A percentile compares a stretch with the other conserved stretches of the same genome.
Evolutionary conservation across 1,140 invertebrate genomes (phyloP).

Genomic region (Ooceraea biroi): DNA sequence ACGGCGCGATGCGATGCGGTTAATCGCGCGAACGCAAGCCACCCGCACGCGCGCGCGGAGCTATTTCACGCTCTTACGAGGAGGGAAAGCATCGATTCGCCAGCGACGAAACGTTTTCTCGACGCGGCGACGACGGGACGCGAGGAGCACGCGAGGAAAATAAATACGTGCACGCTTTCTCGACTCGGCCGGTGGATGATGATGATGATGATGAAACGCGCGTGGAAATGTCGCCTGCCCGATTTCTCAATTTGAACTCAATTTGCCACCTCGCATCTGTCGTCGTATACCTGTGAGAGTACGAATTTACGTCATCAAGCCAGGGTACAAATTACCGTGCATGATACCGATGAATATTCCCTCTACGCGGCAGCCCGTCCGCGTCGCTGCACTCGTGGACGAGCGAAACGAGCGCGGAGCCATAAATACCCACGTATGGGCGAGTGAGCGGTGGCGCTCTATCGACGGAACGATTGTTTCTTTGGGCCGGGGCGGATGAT

Average conservation of each 20-base stretch:
- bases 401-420: not conserved
- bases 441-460: slow-evolving; percentile 36
- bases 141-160: slow-evolving; percentile 66
- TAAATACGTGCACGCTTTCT: slow-evolving; percentile 67
- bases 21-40: slow-evolving; percentile 19
- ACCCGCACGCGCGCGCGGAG: slow-evolving; percentile 25
- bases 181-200: too few relatives aligned
- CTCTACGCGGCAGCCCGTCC: not conserved
- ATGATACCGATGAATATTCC: not conserved
- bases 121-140: not conserved
- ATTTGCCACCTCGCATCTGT: too few relatives aligned
- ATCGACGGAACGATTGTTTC: slow-evolving; percentile 74
- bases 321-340: not conserved
- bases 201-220: too few relatives aligned
- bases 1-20: slow-evolving; percentile 7
- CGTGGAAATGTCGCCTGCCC: too few relatives aligned
- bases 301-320: not conserved
- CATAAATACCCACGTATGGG: slow-evolving; percentile 23
- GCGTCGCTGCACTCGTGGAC: not conserved
- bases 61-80: slow-evolving; percentile 61
- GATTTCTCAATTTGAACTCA: too few relatives aligned
- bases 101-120: slow-evolving; percentile 38
- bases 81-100: slow-evolving; percentile 48
- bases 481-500: slow-evolving; percentile 73
- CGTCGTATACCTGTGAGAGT: too few relatives aligned